These are phyloP conservation scores for Nysson spinosus DNA, from an alignment of 2,888 invertebrate species.

Conservation along the genomic window DNA sequence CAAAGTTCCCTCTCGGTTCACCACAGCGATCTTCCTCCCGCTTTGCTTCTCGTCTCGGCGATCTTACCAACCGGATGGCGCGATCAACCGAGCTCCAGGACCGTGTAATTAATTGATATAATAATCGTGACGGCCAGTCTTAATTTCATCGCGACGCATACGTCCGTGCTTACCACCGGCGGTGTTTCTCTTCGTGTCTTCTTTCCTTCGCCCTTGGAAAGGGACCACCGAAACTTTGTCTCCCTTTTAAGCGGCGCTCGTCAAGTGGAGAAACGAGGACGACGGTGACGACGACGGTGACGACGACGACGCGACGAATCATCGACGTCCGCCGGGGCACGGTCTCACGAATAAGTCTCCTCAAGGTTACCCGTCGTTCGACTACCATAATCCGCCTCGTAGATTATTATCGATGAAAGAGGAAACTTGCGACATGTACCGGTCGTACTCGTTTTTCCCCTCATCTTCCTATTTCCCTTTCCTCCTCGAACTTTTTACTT, in stretches of 20 bases:
- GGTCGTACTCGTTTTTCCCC: slow-evolving; percentile 20
- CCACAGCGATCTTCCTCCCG: neutral
- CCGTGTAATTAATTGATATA: slow-evolving; percentile 70
- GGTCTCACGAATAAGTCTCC: slow-evolving; percentile 45
- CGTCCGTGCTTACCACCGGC: slow-evolving; percentile 19
- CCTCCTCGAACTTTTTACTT: neutral
- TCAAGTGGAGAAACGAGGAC: too few relatives aligned
- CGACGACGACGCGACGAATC: slow-evolving; percentile 41
- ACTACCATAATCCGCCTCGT: slow-evolving; percentile 63
- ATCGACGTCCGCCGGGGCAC: slow-evolving; percentile 40
- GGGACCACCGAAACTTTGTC: too few relatives aligned
- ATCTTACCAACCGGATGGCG: slow-evolving; percentile 66
- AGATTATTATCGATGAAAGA: slow-evolving; percentile 61
- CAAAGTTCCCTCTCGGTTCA: slow-evolving; percentile 30
- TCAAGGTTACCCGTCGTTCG: slow-evolving; percentile 62
- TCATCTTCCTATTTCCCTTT: slow-evolving; percentile 4
- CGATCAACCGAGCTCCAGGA: slow-evolving; percentile 55
- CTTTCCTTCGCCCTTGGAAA: neutral
- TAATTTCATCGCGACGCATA: slow-evolving; percentile 61
- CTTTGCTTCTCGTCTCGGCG: slow-evolving; percentile 35
- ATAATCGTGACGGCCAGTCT: slow-evolving; percentile 67
- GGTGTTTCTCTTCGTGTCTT: slow-evolving; percentile 13
- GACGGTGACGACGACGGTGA: slow-evolving; percentile 1
- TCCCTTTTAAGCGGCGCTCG: too few relatives aligned
- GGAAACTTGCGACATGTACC: slow-evolving; percentile 63